Base-by-base conservation (phyloP, 2,113 vertebrate species). In the Erythrocebus patas region DNA sequence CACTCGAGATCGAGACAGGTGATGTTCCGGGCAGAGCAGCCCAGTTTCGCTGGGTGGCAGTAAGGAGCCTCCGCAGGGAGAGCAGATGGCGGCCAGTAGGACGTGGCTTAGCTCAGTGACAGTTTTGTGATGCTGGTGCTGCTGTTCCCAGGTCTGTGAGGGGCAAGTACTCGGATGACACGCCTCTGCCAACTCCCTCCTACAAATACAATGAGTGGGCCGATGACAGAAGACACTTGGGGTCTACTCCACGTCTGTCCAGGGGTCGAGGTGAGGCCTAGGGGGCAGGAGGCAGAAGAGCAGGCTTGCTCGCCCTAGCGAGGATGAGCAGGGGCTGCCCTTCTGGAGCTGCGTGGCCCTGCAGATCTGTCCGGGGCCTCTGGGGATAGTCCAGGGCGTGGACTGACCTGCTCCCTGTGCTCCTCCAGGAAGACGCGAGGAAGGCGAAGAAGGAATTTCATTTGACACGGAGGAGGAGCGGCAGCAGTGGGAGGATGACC, bases 141-240 rank as follows among this genome's bases (percentile, higher is more conserved):
- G 27, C 66, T 97, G 8, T 96, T 95, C 70, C 76, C 96, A 99
- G 99, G 98, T 99, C 99, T 93, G 98, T 99, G 82, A 99, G 99
- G 98, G 99, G 99, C 96, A 99, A 98, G 50, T 99, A 99, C 96
- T 98, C 98, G 0, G 99, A 99, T 0, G 99, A 99, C 97, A 99
- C 99, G 0, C 99, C 99, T 0, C 95, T 99, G 82, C 99, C 99
- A 1, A 99, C 99, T 0, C 99, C 99, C 0, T 99, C 99, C 0
- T 99, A 99, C 97, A 99, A 99, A 95, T 99, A 99, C 98, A 99
- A 99, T 0, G 99, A 99, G 57, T 99, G 99, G 99, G 99, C 99
- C 8, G 99, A 99, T 35, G 99, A 99, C 97, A 98, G 99, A 88
- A 99, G 98, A 79, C 99, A 99, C 96, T 97, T 99, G 76, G 99